These are phyloP conservation scores for Sandelia bainsii DNA, from an alignment of 2,797 vertebrate genomes.

Conservation along the genomic window DNA sequence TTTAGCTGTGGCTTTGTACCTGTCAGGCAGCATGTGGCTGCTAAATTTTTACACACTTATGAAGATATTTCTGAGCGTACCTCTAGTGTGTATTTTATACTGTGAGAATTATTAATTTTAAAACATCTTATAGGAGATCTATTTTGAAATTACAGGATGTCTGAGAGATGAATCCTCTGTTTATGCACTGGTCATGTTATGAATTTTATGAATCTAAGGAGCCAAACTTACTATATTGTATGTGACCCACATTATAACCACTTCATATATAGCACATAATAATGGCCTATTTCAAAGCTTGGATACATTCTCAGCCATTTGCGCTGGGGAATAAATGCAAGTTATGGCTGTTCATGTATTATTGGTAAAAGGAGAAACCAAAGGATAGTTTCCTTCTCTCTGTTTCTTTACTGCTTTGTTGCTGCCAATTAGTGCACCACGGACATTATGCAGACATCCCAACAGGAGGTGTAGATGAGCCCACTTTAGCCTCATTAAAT, in stretches of 20 bases:
- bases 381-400: slow-evolving; percentile 19
- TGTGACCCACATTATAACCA: slow-evolving; percentile 78
- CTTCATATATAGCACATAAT: slow-evolving; percentile 50
- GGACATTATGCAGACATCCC: slow-evolving; percentile 64
- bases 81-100: slow-evolving; percentile 25
- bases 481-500: slow-evolving; percentile 76
- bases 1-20: slow-evolving; percentile 39
- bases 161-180: slow-evolving; percentile 47
- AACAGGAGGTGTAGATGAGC: slow-evolving; percentile 61
- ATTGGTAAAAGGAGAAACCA: slow-evolving; percentile 17
- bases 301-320: slow-evolving; percentile 45
- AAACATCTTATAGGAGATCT: slow-evolving; percentile 27
- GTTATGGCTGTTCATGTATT: slow-evolving; percentile 15
- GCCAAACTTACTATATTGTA: slow-evolving; percentile 66
- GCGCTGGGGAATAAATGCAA: slow-evolving; percentile 29
- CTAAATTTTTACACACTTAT: slow-evolving; percentile 18
- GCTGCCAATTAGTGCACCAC: slow-evolving; percentile 56
- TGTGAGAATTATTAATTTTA: slow-evolving; percentile 39
- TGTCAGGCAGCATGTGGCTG: slow-evolving; percentile 38
- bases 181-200: slow-evolving; percentile 56
- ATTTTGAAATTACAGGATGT: slow-evolving; percentile 21
- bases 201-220: slow-evolving; percentile 71
- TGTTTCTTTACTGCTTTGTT: slow-evolving; percentile 38
- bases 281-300: slow-evolving; percentile 65
- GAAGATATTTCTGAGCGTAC: slow-evolving; percentile 27